phyloP scores from a whole-genome alignment of 2,113 vertebrate genomes.

The Gallinago jamesoni region DNA sequence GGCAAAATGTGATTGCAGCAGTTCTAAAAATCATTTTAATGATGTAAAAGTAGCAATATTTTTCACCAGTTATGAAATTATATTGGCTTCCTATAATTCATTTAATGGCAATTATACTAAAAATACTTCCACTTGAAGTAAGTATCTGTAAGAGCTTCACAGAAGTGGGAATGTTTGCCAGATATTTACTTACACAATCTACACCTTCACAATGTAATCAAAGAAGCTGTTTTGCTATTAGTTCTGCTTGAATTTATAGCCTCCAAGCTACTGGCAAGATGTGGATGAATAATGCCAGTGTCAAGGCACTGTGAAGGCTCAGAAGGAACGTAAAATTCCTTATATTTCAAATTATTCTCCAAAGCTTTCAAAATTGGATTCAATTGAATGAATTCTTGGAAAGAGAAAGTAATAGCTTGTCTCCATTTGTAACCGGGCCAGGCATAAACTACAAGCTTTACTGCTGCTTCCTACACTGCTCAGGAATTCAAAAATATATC shows the following conservation, averaged over 20 bases:
- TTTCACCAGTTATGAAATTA: slow-evolving; percentile 35
- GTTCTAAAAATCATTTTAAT: slow-evolving; percentile 23
- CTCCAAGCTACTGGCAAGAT: not conserved
- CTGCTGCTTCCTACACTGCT: slow-evolving; percentile 26
- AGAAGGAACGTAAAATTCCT: slow-evolving; percentile 9
- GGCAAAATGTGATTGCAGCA: not conserved
- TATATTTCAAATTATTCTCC: slow-evolving; percentile 32
- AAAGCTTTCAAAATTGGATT: slow-evolving; percentile 44
- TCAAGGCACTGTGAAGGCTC: not conserved
- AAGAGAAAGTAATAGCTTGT: slow-evolving; percentile 29
- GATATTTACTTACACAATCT: slow-evolving; percentile 52
- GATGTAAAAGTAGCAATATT: slow-evolving; percentile 39
- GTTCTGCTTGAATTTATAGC: slow-evolving; percentile 40
- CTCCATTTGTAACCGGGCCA: slow-evolving; percentile 52
- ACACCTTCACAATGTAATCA: slow-evolving; percentile 21
- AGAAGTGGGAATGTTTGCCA: not conserved
- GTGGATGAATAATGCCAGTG: slow-evolving; percentile 9
- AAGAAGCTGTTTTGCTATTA: slow-evolving; percentile 37
- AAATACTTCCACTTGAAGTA: slow-evolving; percentile 44
- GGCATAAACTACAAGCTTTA: slow-evolving; percentile 11
- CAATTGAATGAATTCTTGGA: slow-evolving; percentile 55
- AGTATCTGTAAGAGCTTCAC: not conserved
- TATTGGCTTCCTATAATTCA: slow-evolving; percentile 42
- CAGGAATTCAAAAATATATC: not conserved
- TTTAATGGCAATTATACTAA: slow-evolving; percentile 45